Evolutionary conservation across 1,140 invertebrate species (phyloP).

Genomic region (Triops cancriformis): DNA sequence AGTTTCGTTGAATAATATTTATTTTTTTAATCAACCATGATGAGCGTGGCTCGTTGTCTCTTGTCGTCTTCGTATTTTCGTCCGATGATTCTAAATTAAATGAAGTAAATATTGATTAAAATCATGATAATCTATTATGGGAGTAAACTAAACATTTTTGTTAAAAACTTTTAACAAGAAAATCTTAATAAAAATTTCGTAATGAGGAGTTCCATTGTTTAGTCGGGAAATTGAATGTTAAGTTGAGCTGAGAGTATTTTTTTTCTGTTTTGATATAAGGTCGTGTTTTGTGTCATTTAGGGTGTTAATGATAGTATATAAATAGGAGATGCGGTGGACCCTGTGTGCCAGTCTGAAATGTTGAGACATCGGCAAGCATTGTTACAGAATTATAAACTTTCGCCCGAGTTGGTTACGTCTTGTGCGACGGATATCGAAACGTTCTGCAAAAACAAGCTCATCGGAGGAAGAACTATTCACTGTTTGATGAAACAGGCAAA

Average conservation of each 20-base stretch:
- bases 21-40: too few species aligned
- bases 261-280: neutral
- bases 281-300: constrained; percentile 26
- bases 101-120: too few species aligned
- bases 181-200: too few species aligned
- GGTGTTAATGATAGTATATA: neutral
- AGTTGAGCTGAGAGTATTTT: constrained; percentile 24
- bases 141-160: too few species aligned
- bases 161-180: too few species aligned
- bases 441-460: constrained; percentile 50
- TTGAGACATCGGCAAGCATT: constrained; percentile 79
- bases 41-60: too few species aligned
- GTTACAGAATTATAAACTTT: constrained; percentile 85
- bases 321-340: constrained; percentile 52
- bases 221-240: constrained; percentile 39
- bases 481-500: constrained; percentile 86
- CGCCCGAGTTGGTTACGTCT: constrained; percentile 78
- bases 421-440: constrained; percentile 74
- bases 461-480: constrained; percentile 82
- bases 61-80: too few species aligned
- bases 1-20: too few species aligned
- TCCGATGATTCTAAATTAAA: too few species aligned
- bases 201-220: too few species aligned
- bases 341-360: constrained; percentile 72
- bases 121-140: too few species aligned